phyloP scores from a whole-genome alignment of 2,113 vertebrate species.

The Ploceus nigricollis region DNA sequence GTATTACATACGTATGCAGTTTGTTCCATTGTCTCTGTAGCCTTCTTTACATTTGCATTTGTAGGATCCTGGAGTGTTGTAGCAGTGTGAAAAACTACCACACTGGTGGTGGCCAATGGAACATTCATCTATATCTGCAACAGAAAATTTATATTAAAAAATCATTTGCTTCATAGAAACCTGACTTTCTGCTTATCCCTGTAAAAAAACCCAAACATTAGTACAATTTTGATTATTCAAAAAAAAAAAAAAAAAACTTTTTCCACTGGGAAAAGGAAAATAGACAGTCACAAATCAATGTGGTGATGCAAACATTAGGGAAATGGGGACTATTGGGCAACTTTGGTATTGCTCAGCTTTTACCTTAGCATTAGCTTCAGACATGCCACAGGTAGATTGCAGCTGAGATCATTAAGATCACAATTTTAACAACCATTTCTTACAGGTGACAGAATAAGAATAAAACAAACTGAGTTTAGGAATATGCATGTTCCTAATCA shows the following conservation, averaged over 20 bases:
- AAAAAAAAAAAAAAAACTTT: not conserved
- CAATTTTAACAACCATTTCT: not conserved
- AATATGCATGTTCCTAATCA: not conserved
- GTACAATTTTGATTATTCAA: not conserved
- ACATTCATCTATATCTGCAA: constrained; percentile 91
- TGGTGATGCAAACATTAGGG: not conserved
- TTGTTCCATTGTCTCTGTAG: constrained; percentile 83
- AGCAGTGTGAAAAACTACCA: constrained; percentile 82
- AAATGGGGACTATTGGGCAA: not conserved
- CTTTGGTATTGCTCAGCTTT: not conserved
- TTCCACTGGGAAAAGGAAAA: not conserved
- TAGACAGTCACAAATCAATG: not conserved
- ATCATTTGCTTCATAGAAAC: not conserved
- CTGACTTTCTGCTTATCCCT: not conserved
- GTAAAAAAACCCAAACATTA: not conserved
- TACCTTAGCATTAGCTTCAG: not conserved
- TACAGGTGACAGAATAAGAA: not conserved
- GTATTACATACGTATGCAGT: constrained; percentile 85
- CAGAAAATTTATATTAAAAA: constrained; percentile 16
- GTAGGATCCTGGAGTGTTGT: constrained; percentile 91
- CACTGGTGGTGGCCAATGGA: constrained; percentile 83
- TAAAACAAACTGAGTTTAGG: not conserved
- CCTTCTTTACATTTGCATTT: constrained; percentile 92
- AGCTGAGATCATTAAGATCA: not conserved
- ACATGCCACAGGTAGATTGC: not conserved